phyloP scores from a whole-genome alignment of 2,888 invertebrate species.

The Eupithecia abbreviata region DNA sequence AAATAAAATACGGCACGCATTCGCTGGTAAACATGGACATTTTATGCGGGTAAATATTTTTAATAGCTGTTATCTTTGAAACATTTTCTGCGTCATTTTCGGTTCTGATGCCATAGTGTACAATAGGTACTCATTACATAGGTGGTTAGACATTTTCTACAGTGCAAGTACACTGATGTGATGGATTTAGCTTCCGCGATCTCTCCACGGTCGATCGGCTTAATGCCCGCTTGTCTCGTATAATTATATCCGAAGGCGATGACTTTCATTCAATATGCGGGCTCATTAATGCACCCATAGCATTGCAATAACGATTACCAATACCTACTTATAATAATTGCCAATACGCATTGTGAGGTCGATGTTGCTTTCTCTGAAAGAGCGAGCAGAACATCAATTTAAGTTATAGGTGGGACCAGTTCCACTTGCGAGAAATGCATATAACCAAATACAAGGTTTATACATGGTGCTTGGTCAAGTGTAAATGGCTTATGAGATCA shows the following conservation, averaged over 20 bases:
- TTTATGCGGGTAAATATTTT: constrained; percentile 55
- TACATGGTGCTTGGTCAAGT: neutral
- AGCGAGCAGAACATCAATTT: neutral
- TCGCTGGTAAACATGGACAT: constrained; percentile 34
- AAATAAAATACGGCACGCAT: constrained; percentile 38
- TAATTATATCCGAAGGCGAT: constrained; percentile 61
- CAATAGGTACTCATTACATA: constrained; percentile 12
- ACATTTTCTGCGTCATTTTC: constrained; percentile 17
- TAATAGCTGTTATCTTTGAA: constrained; percentile 44
- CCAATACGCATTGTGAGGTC: constrained; percentile 21
- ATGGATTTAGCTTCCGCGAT: constrained; percentile 40
- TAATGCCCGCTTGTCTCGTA: constrained; percentile 42
- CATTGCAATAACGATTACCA: constrained; percentile 53
- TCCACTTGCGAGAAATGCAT: neutral
- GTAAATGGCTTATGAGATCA: neutral
- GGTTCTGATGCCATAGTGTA: neutral
- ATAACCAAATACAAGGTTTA: neutral
- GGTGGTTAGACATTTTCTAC: constrained; percentile 26
- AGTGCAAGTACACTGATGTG: constrained; percentile 19
- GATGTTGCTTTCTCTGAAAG: constrained; percentile 16
- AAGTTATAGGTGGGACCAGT: neutral
- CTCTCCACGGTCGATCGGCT: constrained; percentile 44
- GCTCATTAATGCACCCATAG: constrained; percentile 68
- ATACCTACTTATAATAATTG: constrained; percentile 28
- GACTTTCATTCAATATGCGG: constrained; percentile 60